phyloP scores from a whole-genome alignment of 2,113 vertebrate genomes.

The Ptilonorhynchus violaceus region DNA sequence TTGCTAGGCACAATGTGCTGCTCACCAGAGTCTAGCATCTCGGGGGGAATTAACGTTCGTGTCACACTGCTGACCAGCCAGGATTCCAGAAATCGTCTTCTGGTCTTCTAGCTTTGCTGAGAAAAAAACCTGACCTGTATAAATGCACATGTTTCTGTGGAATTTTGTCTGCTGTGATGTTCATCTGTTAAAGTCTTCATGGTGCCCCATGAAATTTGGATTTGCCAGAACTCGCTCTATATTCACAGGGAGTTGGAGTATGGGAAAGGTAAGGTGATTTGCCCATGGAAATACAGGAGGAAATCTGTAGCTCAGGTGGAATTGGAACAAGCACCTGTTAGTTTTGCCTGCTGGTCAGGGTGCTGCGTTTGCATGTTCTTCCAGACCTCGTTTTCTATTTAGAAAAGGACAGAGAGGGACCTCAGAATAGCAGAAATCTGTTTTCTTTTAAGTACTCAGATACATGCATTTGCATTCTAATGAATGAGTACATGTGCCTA shows the following conservation, averaged over 20 bases:
- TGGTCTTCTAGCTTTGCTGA: not conserved
- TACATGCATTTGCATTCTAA: slow-evolving; percentile 20
- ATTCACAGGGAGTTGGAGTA: not conserved
- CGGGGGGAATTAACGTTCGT: not conserved
- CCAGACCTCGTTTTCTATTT: slow-evolving; percentile 6
- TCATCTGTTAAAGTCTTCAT: not conserved
- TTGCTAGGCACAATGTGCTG: not conserved
- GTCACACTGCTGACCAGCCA: not conserved
- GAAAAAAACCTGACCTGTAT: not conserved
- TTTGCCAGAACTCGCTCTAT: not conserved
- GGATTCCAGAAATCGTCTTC: not conserved
- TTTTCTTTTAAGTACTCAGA: slow-evolving; percentile 4
- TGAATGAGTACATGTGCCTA: not conserved
- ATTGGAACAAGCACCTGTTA: not conserved
- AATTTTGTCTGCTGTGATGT: not conserved
- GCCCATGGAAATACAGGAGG: not conserved
- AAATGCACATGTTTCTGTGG: not conserved
- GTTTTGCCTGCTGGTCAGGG: not conserved
- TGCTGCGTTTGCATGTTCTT: not conserved
- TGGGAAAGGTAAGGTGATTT: not conserved
- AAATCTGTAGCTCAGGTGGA: not conserved
- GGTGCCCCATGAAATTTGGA: not conserved
- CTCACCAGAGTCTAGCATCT: not conserved
- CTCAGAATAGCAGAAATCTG: not conserved
- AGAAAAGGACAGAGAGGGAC: not conserved